Percentiles rank a stretch among this genome's conserved stretches.
phyloP scores from a whole-genome alignment of 2,888 invertebrate genomes.

The Athrips mouffetella region DNA sequence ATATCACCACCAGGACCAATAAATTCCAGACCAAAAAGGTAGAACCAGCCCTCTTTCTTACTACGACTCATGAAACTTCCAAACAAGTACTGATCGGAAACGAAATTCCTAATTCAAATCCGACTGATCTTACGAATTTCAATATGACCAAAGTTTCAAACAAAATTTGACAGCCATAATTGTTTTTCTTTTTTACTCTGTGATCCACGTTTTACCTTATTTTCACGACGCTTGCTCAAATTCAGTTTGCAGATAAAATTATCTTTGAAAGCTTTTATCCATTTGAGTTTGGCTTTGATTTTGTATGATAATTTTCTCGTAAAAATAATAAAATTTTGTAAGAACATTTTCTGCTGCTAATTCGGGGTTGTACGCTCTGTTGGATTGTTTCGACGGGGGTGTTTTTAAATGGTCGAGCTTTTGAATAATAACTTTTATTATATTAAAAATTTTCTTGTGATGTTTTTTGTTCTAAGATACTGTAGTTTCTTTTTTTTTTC shows the following conservation, averaged over 20 bases:
- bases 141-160: too few relatives aligned
- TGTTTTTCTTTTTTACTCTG: not conserved
- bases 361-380: not conserved
- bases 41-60: too few relatives aligned
- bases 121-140: too few relatives aligned
- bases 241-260: slow-evolving; percentile 12
- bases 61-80: too few relatives aligned
- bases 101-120: too few relatives aligned
- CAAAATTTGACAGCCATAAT: not conserved
- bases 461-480: too few relatives aligned
- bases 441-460: too few relatives aligned
- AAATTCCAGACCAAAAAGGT: too few relatives aligned
- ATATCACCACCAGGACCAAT: too few relatives aligned
- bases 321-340: slow-evolving; percentile 5
- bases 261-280: slow-evolving; percentile 12
- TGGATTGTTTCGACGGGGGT: not conserved
- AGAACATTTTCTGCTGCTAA: slow-evolving; percentile 1
- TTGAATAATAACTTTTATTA: not conserved
- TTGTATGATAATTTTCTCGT: slow-evolving; percentile 8
- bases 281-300: slow-evolving; percentile 8
- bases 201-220: slow-evolving; percentile 5
- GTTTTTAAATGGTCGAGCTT: not conserved
- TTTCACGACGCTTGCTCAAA: slow-evolving; percentile 7
- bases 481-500: too few relatives aligned
- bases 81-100: too few relatives aligned